A percentile compares a stretch with the other conserved stretches of the same genome.
Conservation (phyloP, 2,113 vertebrate species). For the Nycticryphes semicollaris region DNA sequence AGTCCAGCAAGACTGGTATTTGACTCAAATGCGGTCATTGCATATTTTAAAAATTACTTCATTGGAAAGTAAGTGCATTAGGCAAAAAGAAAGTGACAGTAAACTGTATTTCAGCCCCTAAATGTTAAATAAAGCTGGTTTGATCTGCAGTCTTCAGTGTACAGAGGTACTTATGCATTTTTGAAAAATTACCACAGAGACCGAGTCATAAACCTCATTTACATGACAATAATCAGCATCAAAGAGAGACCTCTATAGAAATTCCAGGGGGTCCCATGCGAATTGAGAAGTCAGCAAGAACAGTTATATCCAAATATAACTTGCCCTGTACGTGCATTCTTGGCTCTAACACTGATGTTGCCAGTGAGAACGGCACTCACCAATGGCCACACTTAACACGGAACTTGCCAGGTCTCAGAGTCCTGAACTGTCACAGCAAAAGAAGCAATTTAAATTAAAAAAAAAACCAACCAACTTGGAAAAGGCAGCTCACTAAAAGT, state of each 20-base stretch:
- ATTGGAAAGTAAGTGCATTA: constrained; percentile 1
- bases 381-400: not conserved
- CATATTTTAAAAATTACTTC: constrained; percentile 36
- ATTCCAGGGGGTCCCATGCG: not conserved
- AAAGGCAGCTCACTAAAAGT: not conserved
- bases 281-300: constrained; percentile 2
- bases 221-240: not conserved
- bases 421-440: not conserved
- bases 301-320: not conserved
- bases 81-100: constrained; percentile 27
- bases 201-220: not conserved
- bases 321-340: not conserved
- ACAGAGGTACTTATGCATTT: not conserved
- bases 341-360: not conserved
- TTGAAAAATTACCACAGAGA: constrained; percentile 17
- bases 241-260: not conserved
- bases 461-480: not conserved
- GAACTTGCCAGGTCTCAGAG: not conserved
- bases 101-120: not conserved
- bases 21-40: constrained; percentile 11
- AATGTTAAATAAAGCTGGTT: not conserved
- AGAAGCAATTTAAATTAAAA: not conserved
- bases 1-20: constrained; percentile 11
- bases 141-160: not conserved
- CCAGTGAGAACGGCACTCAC: not conserved